Base-by-base conservation (phyloP, 2,888 invertebrate species). In the Calephelis perditalis region DNA sequence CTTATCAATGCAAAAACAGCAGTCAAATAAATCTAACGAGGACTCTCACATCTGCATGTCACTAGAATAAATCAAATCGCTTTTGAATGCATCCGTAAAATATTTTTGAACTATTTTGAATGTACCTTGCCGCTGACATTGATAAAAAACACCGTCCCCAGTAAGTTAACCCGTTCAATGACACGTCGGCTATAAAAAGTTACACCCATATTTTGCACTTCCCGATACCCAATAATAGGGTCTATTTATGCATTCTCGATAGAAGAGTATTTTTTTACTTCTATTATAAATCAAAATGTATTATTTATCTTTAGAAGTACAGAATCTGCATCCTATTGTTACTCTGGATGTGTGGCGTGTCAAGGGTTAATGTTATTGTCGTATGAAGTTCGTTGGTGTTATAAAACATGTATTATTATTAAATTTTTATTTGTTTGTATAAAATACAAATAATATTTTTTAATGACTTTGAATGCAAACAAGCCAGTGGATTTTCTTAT, bases 131-230 rank as follows among this genome's bases (percentile, higher is more conserved):
- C 69, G 74, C 71, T 73, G 67, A 68, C 72, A 72, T 68, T 73
- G 63, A 70, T 69, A 80, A 84, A 84, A 84, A 86, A 81, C 73
- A 65, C 67, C 70, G 70, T 79, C 84, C 84, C 86, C 76, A 76
- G 78, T 74, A 84, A 85, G 81, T 82, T 84, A 90, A 88, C 88
- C 88, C 90, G 88, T 85, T 82, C 85, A 78, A 81, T 86, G 86
- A 83, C 88, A 87, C 83, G 85, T 78, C 26, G 52, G 87, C 87
- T 84, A 86, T 87, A 87, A 87, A 87, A 89, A 82, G 88, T 81
- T 86, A 87, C 90, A 90, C 90, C 90, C 90, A 90, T 90, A 90
- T 90, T 89, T 90, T 89, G 90, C 89, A 88, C 88, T 87, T 89
- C 86, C 82, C 82, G 79, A 86, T 81, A 80, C 78, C 81, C 80